These are phyloP conservation scores for Gymnobelideus leadbeateri DNA, from an alignment of 2,113 vertebrate genomes.

Conservation along the genomic window DNA sequence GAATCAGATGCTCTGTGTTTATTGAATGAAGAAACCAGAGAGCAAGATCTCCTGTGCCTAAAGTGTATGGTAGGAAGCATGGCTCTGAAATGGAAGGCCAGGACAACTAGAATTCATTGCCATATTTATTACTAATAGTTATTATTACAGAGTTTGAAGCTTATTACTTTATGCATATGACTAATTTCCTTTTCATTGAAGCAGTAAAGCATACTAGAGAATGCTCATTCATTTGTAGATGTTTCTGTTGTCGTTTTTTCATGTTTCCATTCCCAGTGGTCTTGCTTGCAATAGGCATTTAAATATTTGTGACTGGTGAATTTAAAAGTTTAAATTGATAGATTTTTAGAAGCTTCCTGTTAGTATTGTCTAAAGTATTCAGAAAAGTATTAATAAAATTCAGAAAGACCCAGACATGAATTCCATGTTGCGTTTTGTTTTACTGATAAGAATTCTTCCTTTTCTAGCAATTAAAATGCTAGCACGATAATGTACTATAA, in stretches of 20 bases:
- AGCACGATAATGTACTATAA: conserved; percentile 46
- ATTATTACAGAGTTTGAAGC: neutral
- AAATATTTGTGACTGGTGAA: neutral
- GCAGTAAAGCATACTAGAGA: conserved; percentile 24
- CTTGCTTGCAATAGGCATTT: neutral
- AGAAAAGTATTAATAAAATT: neutral
- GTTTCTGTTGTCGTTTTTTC: conserved; percentile 17
- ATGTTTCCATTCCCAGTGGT: neutral
- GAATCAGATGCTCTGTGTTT: neutral
- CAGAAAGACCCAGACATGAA: neutral
- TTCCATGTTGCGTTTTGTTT: conserved; percentile 33
- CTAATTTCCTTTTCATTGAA: conserved; percentile 61
- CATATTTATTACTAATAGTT: neutral
- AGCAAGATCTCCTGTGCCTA: neutral
- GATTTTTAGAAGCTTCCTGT: conserved; percentile 18
- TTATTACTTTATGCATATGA: conserved; percentile 16
- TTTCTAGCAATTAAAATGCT: conserved; percentile 30
- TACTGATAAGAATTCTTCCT: conserved; percentile 47
- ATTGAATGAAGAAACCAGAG: conserved; percentile 25
- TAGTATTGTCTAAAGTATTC: conserved; percentile 4
- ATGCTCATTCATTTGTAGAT: conserved; percentile 58
- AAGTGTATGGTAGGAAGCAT: neutral
- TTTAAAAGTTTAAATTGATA: neutral
- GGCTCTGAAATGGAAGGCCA: conserved; percentile 7
- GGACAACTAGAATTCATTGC: conserved; percentile 36